Base-by-base conservation (phyloP, 2,797 vertebrate genomes). In the Sebastes iracundus region DNA sequence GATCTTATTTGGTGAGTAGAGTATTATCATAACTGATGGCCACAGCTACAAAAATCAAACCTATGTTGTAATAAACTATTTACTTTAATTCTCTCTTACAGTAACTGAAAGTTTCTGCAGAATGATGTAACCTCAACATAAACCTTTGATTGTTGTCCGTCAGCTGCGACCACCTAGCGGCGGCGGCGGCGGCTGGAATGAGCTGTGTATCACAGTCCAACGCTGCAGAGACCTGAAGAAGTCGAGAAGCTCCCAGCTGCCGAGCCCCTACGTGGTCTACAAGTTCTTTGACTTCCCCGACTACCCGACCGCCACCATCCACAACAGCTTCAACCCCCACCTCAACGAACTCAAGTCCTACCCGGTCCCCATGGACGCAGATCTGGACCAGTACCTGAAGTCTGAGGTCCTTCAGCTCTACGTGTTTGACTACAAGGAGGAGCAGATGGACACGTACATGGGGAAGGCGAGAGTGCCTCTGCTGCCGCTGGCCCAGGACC, bases 241-340 rank as follows among this genome's bases (percentile, higher is more conserved):
- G 2, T 79, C 93, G 74, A 88, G 60, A 77, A 58, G 76, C 80
- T 38, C 82, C 60, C 9, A 16, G 7, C 95, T 92, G 76, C 97
- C 97, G 6, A 96, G 94, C 86, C 91, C 98, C 33, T 99, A 97
- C 1, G 95, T 97, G 35, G 94, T 98, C 90, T 98, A 98, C 95
- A 97, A 95, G 93, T 96, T 99, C 90, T 97, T 94, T 52, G 74
- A 96, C 90, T 98, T 97, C 84, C 91, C 95, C 10, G 97, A 98
- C 91, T 94, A 97, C 59, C 96, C 97, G 64, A 97, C 97, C 2
- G 30, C 93, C 81, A 96, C 96, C 55, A 83, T 95, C 32, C 83
- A 93, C 2, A 95, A 94, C 91, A 94, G 91, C 91, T 88, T 81
- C 49, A 75, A 96, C 33, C 97, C 98, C 0, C 87, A 93, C 49